These are phyloP conservation scores for Meloidogyne floridensis DNA, from an alignment of 1,140 invertebrate species.

Conservation along the genomic window DNA sequence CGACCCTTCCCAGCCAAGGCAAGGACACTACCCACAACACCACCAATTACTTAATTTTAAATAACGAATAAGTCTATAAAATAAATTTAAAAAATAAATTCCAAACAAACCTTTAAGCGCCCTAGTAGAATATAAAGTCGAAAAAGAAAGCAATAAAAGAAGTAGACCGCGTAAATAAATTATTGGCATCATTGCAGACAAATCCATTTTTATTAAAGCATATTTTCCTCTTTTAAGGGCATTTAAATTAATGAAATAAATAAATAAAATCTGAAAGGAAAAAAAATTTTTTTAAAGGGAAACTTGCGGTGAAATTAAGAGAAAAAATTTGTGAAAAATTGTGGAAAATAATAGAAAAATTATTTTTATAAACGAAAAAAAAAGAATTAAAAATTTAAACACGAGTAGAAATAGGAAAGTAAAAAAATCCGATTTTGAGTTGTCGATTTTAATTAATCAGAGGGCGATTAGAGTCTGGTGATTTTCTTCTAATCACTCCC, in stretches of 20 bases:
- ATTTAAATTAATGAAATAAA: not conserved
- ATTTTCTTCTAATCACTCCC: no score
- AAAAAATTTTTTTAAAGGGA: not conserved
- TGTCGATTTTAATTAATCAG: no score
- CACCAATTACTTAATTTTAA: conserved; percentile 16
- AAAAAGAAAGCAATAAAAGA: conserved; percentile 37
- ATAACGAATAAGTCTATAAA: not conserved
- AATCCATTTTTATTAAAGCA: conserved; percentile 2
- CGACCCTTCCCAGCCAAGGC: not conserved
- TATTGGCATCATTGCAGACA: not conserved
- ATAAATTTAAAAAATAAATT: not conserved
- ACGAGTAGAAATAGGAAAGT: no score
- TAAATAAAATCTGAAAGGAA: not conserved
- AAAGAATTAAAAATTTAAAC: no score
- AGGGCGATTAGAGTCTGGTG: no score
- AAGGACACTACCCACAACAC: not conserved
- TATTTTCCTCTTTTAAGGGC: not conserved
- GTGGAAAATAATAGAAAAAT: no score
- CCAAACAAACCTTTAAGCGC: conserved; percentile 26
- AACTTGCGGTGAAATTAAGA: not conserved
- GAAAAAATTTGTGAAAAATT: not conserved
- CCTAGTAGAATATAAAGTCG: conserved; percentile 39
- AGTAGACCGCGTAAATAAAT: conserved; percentile 15
- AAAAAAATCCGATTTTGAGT: no score
- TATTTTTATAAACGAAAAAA: no score